Evolutionary conservation across 2,797 vertebrate species (phyloP).

Genomic region (Mormyrops boulengeri): DNA sequence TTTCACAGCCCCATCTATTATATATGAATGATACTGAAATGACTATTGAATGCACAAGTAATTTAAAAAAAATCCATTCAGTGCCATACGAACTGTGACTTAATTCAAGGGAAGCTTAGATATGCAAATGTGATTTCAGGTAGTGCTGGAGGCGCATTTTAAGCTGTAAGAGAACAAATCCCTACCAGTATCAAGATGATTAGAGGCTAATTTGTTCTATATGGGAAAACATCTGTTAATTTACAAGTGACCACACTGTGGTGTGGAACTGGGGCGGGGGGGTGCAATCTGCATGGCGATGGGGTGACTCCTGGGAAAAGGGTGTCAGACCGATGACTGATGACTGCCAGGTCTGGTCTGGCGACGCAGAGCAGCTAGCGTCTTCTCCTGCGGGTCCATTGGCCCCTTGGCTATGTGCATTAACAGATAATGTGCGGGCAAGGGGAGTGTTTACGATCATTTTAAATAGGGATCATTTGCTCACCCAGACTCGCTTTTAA

Average conservation of each 20-base stretch:
- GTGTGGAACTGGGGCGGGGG: not conserved
- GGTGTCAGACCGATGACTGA: not conserved
- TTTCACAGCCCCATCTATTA: not conserved
- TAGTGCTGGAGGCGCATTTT: not conserved
- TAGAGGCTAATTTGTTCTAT: not conserved
- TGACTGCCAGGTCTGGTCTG: not conserved
- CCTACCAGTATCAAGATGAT: not conserved
- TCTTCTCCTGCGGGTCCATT: too few relatives aligned
- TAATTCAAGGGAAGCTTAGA: not conserved
- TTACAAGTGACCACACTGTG: not conserved
- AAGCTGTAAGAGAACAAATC: not conserved
- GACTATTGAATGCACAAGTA: not conserved
- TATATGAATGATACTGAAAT: not conserved
- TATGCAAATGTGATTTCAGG: not conserved
- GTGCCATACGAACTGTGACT: not conserved
- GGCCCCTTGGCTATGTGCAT: not conserved
- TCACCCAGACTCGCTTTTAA: not conserved
- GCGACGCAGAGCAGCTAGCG: not conserved
- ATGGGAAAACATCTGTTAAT: not conserved
- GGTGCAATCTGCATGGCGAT: not conserved
- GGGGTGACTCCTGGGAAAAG: not conserved
- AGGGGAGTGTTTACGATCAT: not conserved
- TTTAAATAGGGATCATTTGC: not conserved
- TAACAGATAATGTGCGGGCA: not conserved
- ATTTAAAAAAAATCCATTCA: not conserved